Base-by-base conservation (phyloP, 2,797 vertebrate genomes). In the Pipistrellus pipistrellus region DNA sequence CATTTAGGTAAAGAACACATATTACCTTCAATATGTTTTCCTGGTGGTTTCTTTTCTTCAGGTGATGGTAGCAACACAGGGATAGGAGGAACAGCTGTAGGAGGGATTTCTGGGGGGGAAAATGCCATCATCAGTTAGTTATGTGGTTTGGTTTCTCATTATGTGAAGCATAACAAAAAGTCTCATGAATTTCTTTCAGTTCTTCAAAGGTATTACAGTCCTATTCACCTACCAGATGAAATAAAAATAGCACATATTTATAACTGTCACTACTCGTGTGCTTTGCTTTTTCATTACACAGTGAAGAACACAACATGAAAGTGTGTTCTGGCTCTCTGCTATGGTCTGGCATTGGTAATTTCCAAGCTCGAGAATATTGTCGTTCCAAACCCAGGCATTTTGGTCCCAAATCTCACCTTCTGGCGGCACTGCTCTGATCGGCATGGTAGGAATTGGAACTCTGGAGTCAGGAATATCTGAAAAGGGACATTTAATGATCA, bases 381-480 rank as follows among this genome's bases (percentile, higher is more conserved):
- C 57, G 3, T 48, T 64, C 51, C 15, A 55, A 41, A 17, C 27
- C 59, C 38, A 30, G 86, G 44, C 9, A 20, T 35, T 2, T 2
- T 17, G 13, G 3, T 38, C 3, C 23, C 51, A 35, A 68, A 71
- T 85, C 98, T 98, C 99, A 99, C 99, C 99, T 99, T 99, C 98
- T 91, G 93, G 98, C 94, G 95, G 97, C 94, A 98, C 99, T 90
- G 98, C 98, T 91, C 98, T 98, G 68, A 98, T 97, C 57, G 98
- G 98, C 97, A 98, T 96, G 91, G 99, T 98, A 68, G 99, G 99
- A 97, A 99, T 99, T 94, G 99, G 98, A 97, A 99, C 98, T 94
- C 99, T 99, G 62, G 99, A 98, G 98, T 99, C 99, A 91, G 99
- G 99, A 95, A 99, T 98, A 98, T 99, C 99, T 99, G 98, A 73